Conservation (phyloP, 2,113 vertebrate species). For the Agapornis roseicollis region DNA sequence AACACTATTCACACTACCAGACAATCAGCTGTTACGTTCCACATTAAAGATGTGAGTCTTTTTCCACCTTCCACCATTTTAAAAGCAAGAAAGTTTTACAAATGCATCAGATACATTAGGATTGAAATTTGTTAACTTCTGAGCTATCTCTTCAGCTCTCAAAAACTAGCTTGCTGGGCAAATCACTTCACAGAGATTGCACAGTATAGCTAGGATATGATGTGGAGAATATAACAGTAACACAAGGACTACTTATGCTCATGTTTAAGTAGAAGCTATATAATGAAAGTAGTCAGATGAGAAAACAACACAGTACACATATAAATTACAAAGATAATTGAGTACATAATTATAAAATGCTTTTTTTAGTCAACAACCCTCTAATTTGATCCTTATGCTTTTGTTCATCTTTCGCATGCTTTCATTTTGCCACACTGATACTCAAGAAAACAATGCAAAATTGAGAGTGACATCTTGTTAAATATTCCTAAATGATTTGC, state of each 20-base stretch:
- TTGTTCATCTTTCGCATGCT: background rate
- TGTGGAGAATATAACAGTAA: background rate
- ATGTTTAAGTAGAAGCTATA: background rate
- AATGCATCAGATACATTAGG: background rate
- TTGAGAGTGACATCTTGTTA: background rate
- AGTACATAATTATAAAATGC: background rate
- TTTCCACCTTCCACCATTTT: background rate
- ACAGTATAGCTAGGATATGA: background rate
- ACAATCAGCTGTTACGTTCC: background rate
- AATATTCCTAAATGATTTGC: background rate
- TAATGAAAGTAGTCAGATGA: background rate
- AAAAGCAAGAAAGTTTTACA: background rate
- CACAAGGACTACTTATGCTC: background rate
- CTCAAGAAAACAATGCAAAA: background rate
- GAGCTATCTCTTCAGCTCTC: background rate
- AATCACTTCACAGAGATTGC: background rate
- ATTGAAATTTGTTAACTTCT: background rate
- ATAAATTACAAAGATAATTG: background rate
- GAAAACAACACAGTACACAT: background rate
- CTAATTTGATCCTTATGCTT: background rate
- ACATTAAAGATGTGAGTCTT: background rate
- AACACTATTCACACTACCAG: background rate
- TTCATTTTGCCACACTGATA: background rate
- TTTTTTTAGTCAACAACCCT: background rate
- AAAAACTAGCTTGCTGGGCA: background rate